Percentiles rank a stretch among this genome's conserved stretches.
Conservation (phyloP, 2,888 invertebrate species). For the Pollenia labialis region DNA sequence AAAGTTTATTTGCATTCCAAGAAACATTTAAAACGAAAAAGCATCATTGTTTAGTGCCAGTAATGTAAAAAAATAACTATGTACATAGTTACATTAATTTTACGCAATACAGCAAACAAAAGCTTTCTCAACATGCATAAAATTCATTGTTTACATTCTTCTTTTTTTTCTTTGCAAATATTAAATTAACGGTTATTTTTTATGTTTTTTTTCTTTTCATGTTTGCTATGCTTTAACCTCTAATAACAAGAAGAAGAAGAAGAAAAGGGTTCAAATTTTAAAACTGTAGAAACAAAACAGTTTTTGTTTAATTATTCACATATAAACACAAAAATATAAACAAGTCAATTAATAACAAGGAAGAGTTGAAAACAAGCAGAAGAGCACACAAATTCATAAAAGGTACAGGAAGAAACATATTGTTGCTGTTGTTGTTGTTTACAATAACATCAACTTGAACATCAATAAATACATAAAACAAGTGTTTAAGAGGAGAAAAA, state of each 20-base stretch:
- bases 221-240: constrained; percentile 47
- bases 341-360: constrained; percentile 4
- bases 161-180: constrained; percentile 30
- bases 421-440: neutral
- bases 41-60: constrained; percentile 22
- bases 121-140: neutral
- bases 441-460: neutral
- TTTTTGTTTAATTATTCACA: constrained; percentile 13
- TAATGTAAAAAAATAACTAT: constrained; percentile 18
- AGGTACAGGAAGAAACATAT: constrained; percentile 47
- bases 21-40: neutral
- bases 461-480: constrained; percentile 52
- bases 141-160: constrained; percentile 8
- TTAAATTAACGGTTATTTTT: constrained; percentile 49
- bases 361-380: constrained; percentile 1
- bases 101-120: constrained; percentile 39
- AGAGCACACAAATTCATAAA: neutral
- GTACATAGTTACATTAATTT: constrained; percentile 50
- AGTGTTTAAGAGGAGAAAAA: constrained; percentile 9
- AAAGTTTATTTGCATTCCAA: constrained; percentile 17
- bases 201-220: constrained; percentile 41
- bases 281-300: constrained; percentile 41
- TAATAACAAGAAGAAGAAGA: constrained; percentile 5
- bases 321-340: neutral
- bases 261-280: constrained; percentile 35